Conservation (phyloP, 2,113 vertebrate genomes). For the Panthera uncia region DNA sequence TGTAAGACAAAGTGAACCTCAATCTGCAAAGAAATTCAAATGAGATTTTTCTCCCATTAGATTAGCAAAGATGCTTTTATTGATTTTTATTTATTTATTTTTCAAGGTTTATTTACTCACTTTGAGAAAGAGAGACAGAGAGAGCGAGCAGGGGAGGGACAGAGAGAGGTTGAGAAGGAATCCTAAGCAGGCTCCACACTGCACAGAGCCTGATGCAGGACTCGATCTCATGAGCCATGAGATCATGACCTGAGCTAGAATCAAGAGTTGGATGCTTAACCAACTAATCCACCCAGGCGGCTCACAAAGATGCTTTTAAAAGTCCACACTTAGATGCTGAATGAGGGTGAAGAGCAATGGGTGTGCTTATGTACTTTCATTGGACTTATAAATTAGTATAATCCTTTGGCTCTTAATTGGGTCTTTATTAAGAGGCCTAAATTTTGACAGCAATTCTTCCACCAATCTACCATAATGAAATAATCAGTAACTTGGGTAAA, state of each 20-base stretch:
- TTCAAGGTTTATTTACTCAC: too few relatives aligned
- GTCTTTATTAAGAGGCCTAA: neutral
- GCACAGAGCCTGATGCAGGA: too few relatives aligned
- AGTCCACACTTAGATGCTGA: neutral
- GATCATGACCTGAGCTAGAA: too few relatives aligned
- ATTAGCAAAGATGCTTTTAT: neutral
- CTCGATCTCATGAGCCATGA: too few relatives aligned
- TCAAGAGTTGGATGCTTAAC: too few relatives aligned
- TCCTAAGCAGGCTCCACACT: too few relatives aligned
- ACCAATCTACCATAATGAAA: neutral
- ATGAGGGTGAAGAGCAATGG: neutral
- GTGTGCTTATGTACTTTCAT: neutral
- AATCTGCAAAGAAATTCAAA: constrained; percentile 38
- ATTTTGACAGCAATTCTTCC: neutral
- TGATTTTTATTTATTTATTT: too few relatives aligned
- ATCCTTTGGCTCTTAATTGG: neutral
- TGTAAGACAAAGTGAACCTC: neutral
- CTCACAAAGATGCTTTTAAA: neutral
- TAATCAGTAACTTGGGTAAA: constrained; percentile 37
- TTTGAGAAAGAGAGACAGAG: too few relatives aligned
- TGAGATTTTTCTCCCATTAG: neutral
- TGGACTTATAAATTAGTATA: neutral
- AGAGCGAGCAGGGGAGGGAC: too few relatives aligned
- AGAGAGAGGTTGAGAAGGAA: too few relatives aligned
- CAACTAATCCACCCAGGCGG: too few relatives aligned